Percentiles rank a stretch among this genome's conserved stretches.
Evolutionary conservation across 2,797 vertebrate species (phyloP).

Genomic region (Spinus olivaceus): DNA sequence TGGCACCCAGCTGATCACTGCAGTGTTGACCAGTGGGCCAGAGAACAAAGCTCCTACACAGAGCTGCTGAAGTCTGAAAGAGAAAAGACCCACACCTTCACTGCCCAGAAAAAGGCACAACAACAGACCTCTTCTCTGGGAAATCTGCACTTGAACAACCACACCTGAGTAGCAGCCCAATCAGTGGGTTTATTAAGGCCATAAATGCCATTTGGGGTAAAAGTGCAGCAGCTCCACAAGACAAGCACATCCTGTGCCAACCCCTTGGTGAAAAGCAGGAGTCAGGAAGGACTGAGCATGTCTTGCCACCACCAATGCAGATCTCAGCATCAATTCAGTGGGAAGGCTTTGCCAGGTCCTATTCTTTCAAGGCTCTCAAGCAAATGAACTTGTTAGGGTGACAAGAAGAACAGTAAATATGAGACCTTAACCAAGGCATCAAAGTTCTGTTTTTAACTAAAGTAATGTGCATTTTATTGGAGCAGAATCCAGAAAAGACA

Average conservation of each 20-base stretch:
- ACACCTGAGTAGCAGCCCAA: background rate
- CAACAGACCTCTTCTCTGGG: background rate
- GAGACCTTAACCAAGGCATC: background rate
- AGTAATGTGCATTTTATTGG: background rate
- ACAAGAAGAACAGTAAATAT: background rate
- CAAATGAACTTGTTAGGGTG: background rate
- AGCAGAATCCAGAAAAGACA: background rate
- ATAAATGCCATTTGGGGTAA: background rate
- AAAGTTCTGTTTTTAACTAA: background rate
- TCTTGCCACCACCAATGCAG: background rate
- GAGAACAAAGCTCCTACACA: background rate
- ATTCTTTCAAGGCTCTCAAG: background rate
- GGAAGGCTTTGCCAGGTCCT: background rate
- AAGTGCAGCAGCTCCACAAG: background rate
- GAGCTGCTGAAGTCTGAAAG: background rate
- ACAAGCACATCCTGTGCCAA: background rate
- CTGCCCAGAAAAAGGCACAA: background rate
- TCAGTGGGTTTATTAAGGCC: background rate
- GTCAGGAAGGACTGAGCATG: background rate
- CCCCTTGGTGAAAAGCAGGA: background rate
- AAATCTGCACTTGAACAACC: background rate
- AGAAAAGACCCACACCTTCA: background rate
- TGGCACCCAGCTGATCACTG: background rate
- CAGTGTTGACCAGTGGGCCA: fast-evolving
- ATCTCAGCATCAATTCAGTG: background rate